Percentiles rank a stretch among this genome's conserved stretches.
Conservation (phyloP, 2,888 invertebrate species). For the Pterostichus niger region DNA sequence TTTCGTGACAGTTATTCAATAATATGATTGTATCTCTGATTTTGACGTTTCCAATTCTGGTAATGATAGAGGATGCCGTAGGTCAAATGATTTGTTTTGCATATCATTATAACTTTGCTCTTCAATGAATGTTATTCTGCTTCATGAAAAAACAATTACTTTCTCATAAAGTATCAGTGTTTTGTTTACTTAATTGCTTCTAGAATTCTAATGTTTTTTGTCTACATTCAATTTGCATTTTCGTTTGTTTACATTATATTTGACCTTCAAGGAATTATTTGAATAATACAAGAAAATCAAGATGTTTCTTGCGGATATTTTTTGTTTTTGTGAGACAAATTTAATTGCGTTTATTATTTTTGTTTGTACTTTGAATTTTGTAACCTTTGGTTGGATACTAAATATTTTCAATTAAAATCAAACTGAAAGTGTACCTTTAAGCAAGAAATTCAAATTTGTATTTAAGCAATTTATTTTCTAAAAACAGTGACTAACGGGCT, state of each 20-base stretch:
- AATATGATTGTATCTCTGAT: conserved; percentile 3
- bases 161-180: neutral
- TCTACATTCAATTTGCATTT: neutral
- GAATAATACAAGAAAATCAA: neutral
- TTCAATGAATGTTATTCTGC: neutral
- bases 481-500: too few species aligned
- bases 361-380: conserved; percentile 11
- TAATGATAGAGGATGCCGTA: neutral
- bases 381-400: neutral
- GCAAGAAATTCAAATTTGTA: neutral
- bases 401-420: conserved; percentile 15
- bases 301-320: neutral
- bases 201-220: neutral
- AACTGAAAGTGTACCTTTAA: neutral
- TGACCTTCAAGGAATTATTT: neutral
- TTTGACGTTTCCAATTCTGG: conserved; percentile 21
- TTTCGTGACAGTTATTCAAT: conserved; percentile 26
- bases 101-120: neutral
- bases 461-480: too few species aligned
- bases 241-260: neutral
- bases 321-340: neutral
- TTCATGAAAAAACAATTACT: conserved; percentile 1
- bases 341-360: conserved; percentile 30
- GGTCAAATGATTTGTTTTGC: neutral
- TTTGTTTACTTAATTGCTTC: neutral